Evolutionary conservation across 2,113 vertebrate species (phyloP), one percentile per base, ranked within the genome.

Genomic region (Aythya baeri): DNA sequence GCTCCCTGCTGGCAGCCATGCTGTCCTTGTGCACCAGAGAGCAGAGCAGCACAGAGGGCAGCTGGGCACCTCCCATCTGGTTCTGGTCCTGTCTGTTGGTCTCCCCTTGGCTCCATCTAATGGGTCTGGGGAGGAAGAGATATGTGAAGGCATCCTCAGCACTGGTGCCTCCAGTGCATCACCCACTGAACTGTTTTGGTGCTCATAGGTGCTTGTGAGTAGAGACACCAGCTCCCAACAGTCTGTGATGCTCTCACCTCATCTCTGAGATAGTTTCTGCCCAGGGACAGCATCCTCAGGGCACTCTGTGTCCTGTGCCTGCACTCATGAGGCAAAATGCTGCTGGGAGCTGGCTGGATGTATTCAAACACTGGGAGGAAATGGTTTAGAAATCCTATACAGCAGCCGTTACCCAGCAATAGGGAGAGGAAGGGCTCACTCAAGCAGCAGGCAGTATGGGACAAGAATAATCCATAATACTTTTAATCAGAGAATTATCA

Each of bases 241-340:
- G 10, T 0, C 57, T 26, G 55, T 3, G 41, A 27, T 55, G 70
- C 18, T 83, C 38, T 38, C 22, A 1, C 23, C 46, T 62, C 20
- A 2, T 52, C 27, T 50, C 58, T 73, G 43, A 61, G 52, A 72
- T 9, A 13, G 44, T 31, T 78, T 50, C 59, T 78, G 1, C 4
- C 20, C n/a, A 41, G 61, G 36, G 22, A 76, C 20, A 84, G 66
- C 52, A 31, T 41, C 55, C 6, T 27, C 8, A 23, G 54, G 62
- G 59, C 38, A 55, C 44, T n/a, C 61, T 34, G 8, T 0, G 4
- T 32, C 50, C 65, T 0, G 1, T 16, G 27, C 50, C 38, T 36
- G 75, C 4, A 1, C n/a, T 36, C 2, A 0, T 0, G 9, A 34
- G 26, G 20, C 22, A 34, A 38, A 54, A 32, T 5, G 5, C 77